Evolutionary conservation across 2,888 invertebrate genomes (phyloP), one percentile per base, ranked within the genome.

Genomic region (Euproctis similis): DNA sequence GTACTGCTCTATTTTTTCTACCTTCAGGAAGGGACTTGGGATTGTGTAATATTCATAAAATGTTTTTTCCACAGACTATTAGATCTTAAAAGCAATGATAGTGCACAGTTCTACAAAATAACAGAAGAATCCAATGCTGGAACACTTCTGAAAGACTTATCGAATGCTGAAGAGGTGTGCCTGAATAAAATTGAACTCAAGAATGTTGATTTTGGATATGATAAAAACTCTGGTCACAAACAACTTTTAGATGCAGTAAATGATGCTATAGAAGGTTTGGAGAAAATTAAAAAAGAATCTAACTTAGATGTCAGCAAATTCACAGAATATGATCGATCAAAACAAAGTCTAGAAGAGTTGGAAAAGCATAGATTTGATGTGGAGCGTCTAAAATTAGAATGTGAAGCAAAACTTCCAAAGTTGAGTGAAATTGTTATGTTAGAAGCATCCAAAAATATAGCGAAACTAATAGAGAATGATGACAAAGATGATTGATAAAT

Each of bases 181-280:
- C 47, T 84, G 0, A 66, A 85, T 36, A 71, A 60, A 26, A 44
- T 85, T 0, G 57, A 70, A 12, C 63, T 70, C 0, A 74, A 68
- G 30, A 75, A 80, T 6, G 58, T 85, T 0, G 75, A 82, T 14
- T 73, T 84, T 26, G 85, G 84, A 0, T 80, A 67, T 26, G 44
- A 67, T 11, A 64, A 74, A 12, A 54, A 59, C 0, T 63, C 59
- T 0, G 81, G 82, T 0, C 80, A 80, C 28, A 60, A 69, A 23
- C 73, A 82, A 29, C 36, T 85, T 0, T 25, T 82, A 1, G 75
- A 82, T 1, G 78, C 81, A 0, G 76, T 85, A 0, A 71, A 65
- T 1, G 80, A 84, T 22, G 75, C 82, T 1, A 64, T 81, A 0
- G 61, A 70, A 0, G 78, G 78, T 0, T 39, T 85, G 1, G 72